Base-by-base conservation (phyloP, 37 sponge, comb jelly and placozoan species). In the Oscarella lobularis region DNA sequence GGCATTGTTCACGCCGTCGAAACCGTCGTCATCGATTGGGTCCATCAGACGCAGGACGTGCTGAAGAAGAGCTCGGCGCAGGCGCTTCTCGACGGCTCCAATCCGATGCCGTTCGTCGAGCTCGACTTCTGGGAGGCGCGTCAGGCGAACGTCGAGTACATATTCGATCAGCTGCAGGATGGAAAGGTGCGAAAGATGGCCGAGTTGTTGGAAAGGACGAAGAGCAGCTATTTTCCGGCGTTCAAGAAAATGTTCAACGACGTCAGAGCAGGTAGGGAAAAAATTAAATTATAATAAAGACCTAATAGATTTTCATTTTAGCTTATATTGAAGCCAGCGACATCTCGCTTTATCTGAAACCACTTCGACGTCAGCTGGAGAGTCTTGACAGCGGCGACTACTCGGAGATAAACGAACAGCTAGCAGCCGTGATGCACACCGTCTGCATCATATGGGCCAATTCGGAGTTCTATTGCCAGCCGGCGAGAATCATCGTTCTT, bases 11-110 rank as follows among this genome's bases (percentile, higher is more conserved):
- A 96, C 40, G 73, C 86, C 2, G 77, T 96, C 36, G 98, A 96
- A 80, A 72, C 91, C 39, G 90, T 93, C 33, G 91, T 96, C 38
- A 93, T 96, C 55, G 98, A 93, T 1, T 96, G 98, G 98, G 85
- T 86, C 31, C 98, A 96, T 39, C 94, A 93, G 79, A 85, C 92
- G 4, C 78, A 85, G 34, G 98, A 87, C 41, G 88, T 96, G 1
- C 83, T 96, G 37, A 81, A 87, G 79, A 87, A 85, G 78, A 81
- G 73, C 66, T 96, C 98, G 32, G 88, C 88, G 20, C 86, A 90
- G 67, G 86, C 88, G 3, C 82, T 96, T 67, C 66, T 93, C 40
- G 89, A 85, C 66, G 98, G 98, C 14, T 75, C 73, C 78, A 88
- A 90, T 67, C 95, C 98, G 29, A 80, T 78, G 37, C 98, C 98